Percentiles rank a stretch among this genome's conserved stretches.
Conservation (phyloP, 2,797 vertebrate species). For the Centroberyx gerrardi region DNA sequence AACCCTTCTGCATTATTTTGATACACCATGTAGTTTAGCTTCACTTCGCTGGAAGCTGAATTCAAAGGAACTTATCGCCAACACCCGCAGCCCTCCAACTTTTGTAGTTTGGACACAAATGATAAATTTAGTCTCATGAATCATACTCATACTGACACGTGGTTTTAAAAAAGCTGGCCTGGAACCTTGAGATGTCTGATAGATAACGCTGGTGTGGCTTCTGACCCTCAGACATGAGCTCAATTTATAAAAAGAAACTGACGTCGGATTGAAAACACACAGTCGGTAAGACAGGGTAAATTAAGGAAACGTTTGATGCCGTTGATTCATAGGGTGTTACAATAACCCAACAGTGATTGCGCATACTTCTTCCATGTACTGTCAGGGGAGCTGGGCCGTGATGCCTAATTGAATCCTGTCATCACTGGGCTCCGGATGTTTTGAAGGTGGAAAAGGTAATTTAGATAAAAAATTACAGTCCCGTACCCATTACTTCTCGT, state of each 20-base stretch:
- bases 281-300: conserved; percentile 30
- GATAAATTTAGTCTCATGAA: not conserved
- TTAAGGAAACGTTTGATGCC: conserved; percentile 32
- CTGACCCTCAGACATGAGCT: conserved; percentile 26
- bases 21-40: not conserved
- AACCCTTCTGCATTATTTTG: conserved; percentile 5
- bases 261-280: conserved; percentile 18
- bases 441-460: conserved; percentile 18
- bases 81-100: too few relatives aligned
- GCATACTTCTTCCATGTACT: conserved; percentile 10
- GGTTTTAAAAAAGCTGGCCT: conserved; percentile 25
- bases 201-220: conserved; percentile 46
- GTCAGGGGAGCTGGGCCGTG: not conserved
- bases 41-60: conserved; percentile 4
- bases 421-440: not conserved
- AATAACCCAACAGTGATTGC: conserved; percentile 1
- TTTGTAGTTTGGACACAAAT: not conserved
- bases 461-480: conserved; percentile 15
- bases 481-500: conserved; percentile 36
- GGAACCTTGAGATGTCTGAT: conserved; percentile 45
- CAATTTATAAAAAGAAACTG: conserved; percentile 23
- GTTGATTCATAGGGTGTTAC: conserved; percentile 11
- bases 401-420: conserved; percentile 13
- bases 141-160: conserved; percentile 10
- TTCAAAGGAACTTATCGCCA: conserved; percentile 4